phyloP scores from a whole-genome alignment of 2,113 vertebrate genomes.

The Pygathrix nemaeus region DNA sequence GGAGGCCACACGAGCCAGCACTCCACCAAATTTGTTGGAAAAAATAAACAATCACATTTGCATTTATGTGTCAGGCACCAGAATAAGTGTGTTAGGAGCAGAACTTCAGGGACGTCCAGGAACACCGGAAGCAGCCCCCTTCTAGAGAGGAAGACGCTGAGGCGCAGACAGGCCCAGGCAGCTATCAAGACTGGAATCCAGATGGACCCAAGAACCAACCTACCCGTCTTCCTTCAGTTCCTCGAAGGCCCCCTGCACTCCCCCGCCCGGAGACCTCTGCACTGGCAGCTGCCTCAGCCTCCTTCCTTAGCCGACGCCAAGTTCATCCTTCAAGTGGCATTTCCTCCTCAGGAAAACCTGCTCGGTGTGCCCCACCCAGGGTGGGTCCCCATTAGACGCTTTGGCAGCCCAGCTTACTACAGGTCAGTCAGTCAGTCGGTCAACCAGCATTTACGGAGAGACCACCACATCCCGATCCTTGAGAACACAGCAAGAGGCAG shows the following conservation, averaged over 20 bases:
- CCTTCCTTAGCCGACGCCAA: not conserved
- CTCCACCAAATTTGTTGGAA: not conserved
- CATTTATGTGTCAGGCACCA: not conserved
- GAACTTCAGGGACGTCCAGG: not conserved
- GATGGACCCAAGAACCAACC: not conserved
- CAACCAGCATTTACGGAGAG: not conserved
- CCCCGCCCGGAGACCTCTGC: fast-evolving
- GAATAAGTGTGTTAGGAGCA: not conserved
- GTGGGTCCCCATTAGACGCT: not conserved
- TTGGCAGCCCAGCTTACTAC: not conserved
- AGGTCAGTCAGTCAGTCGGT: not conserved
- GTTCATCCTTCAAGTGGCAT: not conserved
- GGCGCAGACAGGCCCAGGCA: not conserved
- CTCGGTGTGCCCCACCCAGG: too few relatives aligned
- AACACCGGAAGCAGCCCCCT: not conserved
- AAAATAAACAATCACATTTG: not conserved
- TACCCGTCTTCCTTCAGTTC: not conserved
- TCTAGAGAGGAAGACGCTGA: not conserved
- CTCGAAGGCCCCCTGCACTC: not conserved
- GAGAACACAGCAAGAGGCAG: not conserved
- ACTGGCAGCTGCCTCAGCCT: not conserved
- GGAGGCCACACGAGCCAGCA: not conserved
- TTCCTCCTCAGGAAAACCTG: not conserved
- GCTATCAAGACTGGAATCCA: not conserved
- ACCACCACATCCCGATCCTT: not conserved